These are phyloP conservation scores for Staurois parvus DNA, from an alignment of 2,797 vertebrate species.

Conservation along the genomic window DNA sequence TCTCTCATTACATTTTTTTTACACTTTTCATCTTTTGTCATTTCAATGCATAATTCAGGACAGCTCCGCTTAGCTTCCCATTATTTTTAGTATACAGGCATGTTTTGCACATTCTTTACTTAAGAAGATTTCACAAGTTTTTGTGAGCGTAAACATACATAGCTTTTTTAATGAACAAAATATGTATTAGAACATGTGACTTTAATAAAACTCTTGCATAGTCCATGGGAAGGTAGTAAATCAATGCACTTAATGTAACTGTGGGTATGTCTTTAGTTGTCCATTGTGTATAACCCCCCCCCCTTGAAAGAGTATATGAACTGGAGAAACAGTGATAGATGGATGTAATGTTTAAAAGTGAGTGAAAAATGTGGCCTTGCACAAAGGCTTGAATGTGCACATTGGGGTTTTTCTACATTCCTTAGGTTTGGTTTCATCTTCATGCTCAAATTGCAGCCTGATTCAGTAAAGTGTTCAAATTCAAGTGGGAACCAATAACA, in stretches of 20 bases:
- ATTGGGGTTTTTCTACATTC: too few relatives aligned
- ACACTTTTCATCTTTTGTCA: conserved; percentile 20
- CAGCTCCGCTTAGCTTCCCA: not conserved
- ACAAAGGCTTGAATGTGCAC: too few relatives aligned
- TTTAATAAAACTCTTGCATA: not conserved
- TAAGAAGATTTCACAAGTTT: conserved; percentile 15
- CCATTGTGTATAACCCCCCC: too few relatives aligned
- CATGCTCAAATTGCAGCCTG: too few relatives aligned
- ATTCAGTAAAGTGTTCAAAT: too few relatives aligned
- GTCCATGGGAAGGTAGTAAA: not conserved
- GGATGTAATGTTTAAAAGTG: too few relatives aligned
- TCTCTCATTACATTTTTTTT: conserved; percentile 39
- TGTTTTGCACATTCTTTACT: conserved; percentile 29
- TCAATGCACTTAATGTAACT: not conserved
- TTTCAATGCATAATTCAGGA: conserved; percentile 9
- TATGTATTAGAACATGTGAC: conserved; percentile 8
- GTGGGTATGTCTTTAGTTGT: not conserved
- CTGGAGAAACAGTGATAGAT: too few relatives aligned
- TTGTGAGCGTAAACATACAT: conserved; percentile 1
- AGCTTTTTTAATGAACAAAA: conserved; percentile 35
- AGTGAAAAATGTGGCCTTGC: too few relatives aligned
- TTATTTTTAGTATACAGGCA: not conserved
- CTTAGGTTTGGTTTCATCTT: too few relatives aligned
- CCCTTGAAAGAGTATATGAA: too few relatives aligned
- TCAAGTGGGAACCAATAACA: too few relatives aligned